These are phyloP conservation scores for Pygathrix nemaeus DNA, from an alignment of 2,113 vertebrate genomes.

Conservation along the genomic window DNA sequence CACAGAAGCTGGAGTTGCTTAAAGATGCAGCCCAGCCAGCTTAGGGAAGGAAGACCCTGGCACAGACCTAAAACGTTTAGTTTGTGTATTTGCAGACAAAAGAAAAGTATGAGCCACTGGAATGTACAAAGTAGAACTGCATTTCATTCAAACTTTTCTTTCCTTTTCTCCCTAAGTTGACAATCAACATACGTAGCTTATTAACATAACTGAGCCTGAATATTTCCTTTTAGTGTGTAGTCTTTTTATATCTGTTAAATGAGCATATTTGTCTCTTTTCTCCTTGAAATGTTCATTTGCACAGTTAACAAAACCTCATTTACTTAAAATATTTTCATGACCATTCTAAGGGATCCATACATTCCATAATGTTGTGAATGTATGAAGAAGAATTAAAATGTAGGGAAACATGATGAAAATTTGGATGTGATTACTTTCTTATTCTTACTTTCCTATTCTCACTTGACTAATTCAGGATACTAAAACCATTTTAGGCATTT, in stretches of 20 bases:
- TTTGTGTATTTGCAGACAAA: slow-evolving; percentile 23
- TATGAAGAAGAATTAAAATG: slow-evolving; percentile 27
- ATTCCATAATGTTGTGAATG: not conserved
- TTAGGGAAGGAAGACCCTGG: not conserved
- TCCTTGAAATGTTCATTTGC: slow-evolving; percentile 30
- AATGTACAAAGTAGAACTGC: slow-evolving; percentile 46
- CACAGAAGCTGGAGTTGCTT: not conserved
- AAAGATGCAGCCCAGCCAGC: not conserved
- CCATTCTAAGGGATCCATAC: not conserved
- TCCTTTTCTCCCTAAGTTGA: slow-evolving; percentile 57
- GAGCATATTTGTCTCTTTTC: slow-evolving; percentile 62
- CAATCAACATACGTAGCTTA: slow-evolving; percentile 74
- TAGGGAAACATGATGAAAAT: not conserved
- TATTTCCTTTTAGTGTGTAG: slow-evolving; percentile 66
- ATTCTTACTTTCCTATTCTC: slow-evolving; percentile 51
- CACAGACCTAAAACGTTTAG: not conserved
- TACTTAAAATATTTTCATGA: slow-evolving; percentile 3
- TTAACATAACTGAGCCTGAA: slow-evolving; percentile 45
- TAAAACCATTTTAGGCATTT: slow-evolving; percentile 50
- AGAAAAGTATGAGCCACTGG: slow-evolving; percentile 37
- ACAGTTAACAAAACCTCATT: slow-evolving; percentile 43
- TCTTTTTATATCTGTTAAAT: slow-evolving; percentile 57
- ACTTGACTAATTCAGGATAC: slow-evolving; percentile 49
- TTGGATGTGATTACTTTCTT: slow-evolving; percentile 18
- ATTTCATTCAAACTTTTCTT: slow-evolving; percentile 44